Conservation (phyloP, 2,797 vertebrate species). For the Glossophaga mutica region DNA sequence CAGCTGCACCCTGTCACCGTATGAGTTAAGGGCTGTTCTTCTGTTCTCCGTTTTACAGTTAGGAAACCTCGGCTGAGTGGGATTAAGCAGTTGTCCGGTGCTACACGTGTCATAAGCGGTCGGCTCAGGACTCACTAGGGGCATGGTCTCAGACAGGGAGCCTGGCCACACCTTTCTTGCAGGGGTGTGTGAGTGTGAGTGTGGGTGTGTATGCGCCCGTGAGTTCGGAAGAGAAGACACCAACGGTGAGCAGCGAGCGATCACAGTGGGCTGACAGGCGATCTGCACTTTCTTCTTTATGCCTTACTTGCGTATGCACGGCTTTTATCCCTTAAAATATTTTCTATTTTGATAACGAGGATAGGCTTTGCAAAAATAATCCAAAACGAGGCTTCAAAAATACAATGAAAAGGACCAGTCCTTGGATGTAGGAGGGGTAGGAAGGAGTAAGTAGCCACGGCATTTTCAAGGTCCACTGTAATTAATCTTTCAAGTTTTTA, state of each 20-base stretch:
- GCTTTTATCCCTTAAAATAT: background rate
- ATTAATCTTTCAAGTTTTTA: background rate
- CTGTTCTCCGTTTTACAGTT: background rate
- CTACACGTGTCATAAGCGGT: background rate
- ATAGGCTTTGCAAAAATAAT: constrained; percentile 21
- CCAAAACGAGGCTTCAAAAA: background rate
- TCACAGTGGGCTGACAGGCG: background rate
- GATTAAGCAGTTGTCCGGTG: background rate
- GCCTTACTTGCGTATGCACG: background rate
- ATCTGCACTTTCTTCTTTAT: background rate
- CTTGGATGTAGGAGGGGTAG: rapidly evolving
- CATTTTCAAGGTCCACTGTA: background rate
- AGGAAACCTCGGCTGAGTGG: background rate
- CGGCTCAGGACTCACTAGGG: background rate
- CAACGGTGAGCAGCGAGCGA: background rate
- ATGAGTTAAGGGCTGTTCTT: background rate
- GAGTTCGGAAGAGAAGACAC: background rate
- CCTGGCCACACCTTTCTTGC: background rate
- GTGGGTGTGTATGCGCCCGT: no score
- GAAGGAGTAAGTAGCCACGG: background rate
- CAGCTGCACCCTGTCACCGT: background rate
- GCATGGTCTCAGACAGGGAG: background rate
- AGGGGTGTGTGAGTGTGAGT: no score
- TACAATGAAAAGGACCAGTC: background rate
- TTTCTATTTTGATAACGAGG: background rate